Conservation (phyloP, 2,113 vertebrate species). For the Neomonachus schauinslandi region DNA sequence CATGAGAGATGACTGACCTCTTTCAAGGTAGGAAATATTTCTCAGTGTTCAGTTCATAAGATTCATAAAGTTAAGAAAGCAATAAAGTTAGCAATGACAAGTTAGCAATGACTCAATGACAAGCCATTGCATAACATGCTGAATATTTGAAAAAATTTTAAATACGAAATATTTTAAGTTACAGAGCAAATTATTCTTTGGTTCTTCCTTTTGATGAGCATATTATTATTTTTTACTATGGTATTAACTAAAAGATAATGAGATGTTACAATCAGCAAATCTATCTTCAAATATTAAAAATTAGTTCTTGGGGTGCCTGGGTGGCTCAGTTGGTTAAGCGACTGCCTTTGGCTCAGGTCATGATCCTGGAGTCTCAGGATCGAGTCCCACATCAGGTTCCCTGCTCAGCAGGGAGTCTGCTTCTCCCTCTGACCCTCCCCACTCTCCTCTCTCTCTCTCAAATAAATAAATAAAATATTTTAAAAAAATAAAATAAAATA, state of each 20-base stretch:
- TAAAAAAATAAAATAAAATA: too few species aligned
- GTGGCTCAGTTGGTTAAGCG: too few species aligned
- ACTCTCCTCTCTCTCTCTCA: too few species aligned
- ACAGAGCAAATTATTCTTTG: not conserved
- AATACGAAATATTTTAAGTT: not conserved
- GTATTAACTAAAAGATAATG: not conserved
- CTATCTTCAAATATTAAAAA: not conserved
- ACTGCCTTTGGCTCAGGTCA: too few species aligned
- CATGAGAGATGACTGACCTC: not conserved
- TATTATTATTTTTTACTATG: not conserved
- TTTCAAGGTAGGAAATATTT: conserved; percentile 3
- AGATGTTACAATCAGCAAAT: not conserved
- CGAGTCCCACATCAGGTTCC: too few species aligned
- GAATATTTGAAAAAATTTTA: not conserved
- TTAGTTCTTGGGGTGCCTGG: not conserved
- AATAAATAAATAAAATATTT: too few species aligned
- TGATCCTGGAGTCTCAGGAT: too few species aligned
- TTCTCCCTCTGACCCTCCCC: too few species aligned
- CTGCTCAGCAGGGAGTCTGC: too few species aligned
- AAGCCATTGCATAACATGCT: not conserved
- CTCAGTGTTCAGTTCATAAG: not conserved
- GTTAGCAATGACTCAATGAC: not conserved
- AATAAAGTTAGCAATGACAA: not conserved
- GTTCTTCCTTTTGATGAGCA: not conserved
- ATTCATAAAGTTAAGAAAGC: conserved; percentile 7